Conservation (phyloP, 2,113 vertebrate species). For the Hippocampus barbouri region DNA sequence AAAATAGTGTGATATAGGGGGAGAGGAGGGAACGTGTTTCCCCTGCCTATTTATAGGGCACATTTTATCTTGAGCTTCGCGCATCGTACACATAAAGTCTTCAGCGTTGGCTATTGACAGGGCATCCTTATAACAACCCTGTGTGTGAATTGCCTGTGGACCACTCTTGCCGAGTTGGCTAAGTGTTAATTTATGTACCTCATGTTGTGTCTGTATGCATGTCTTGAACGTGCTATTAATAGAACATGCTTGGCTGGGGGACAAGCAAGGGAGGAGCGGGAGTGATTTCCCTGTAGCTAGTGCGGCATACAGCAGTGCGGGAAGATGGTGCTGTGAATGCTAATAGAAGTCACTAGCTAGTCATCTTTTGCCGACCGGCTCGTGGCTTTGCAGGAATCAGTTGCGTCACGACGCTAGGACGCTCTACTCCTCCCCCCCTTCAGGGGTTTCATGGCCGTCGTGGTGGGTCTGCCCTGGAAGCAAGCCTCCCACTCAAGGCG, state of each 20-base stretch:
- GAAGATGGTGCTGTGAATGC: conserved; percentile 63
- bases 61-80: conserved; percentile 12
- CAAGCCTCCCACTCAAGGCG: conserved; percentile 23
- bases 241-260: conserved; percentile 49
- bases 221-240: conserved; percentile 60
- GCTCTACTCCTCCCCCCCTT: conserved; percentile 63
- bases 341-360: conserved; percentile 58
- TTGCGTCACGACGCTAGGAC: conserved; percentile 60
- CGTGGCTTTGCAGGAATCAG: conserved; percentile 52
- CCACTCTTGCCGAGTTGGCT: conserved; percentile 50
- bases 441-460: conserved; percentile 64
- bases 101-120: conserved; percentile 27
- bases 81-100: conserved; percentile 10
- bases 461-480: conserved; percentile 59
- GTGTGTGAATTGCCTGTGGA: conserved; percentile 54
- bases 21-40: neutral
- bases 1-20: neutral
- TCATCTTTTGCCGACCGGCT: conserved; percentile 42
- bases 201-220: conserved; percentile 54
- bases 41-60: conserved; percentile 2
- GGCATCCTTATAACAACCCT: conserved; percentile 72
- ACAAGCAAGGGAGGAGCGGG: conserved; percentile 27
- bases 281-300: conserved; percentile 37
- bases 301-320: conserved; percentile 52
- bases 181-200: conserved; percentile 69